These are phyloP conservation scores for Mormyrus proboscirostris DNA, from an alignment of 2,797 vertebrate species.

Conservation along the genomic window DNA sequence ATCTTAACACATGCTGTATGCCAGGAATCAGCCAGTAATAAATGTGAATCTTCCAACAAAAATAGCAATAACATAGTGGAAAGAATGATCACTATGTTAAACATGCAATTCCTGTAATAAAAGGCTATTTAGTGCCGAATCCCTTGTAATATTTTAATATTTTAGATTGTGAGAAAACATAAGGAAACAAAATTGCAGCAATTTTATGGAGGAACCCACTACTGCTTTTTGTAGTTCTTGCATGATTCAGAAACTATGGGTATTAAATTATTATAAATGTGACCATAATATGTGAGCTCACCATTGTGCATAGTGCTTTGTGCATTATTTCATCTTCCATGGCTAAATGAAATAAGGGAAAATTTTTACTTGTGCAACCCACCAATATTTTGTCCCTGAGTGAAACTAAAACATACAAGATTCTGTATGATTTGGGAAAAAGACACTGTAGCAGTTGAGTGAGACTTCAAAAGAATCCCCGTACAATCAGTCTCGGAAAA, in stretches of 20 bases:
- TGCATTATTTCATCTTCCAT: neutral
- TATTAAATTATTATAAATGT: neutral
- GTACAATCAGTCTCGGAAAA: neutral
- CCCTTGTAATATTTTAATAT: neutral
- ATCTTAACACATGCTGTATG: neutral
- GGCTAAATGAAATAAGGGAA: neutral
- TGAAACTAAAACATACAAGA: neutral
- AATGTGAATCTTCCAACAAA: neutral
- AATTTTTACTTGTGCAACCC: neutral
- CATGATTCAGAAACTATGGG: neutral
- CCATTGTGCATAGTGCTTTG: neutral
- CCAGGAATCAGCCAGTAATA: neutral
- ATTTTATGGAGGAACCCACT: neutral
- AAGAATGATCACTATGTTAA: neutral
- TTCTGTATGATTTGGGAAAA: conserved; percentile 9
- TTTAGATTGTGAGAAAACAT: neutral
- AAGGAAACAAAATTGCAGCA: neutral
- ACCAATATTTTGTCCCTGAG: neutral
- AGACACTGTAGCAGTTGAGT: neutral
- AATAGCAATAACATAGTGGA: no score
- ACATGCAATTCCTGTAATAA: neutral
- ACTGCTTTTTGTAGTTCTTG: neutral
- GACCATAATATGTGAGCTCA: neutral
- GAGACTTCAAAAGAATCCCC: neutral
- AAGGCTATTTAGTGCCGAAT: neutral